A percentile compares a stretch with the other conserved stretches of the same genome.
Evolutionary conservation across 2,113 vertebrate species (phyloP).

Genomic region (Maccullochella peelii): DNA sequence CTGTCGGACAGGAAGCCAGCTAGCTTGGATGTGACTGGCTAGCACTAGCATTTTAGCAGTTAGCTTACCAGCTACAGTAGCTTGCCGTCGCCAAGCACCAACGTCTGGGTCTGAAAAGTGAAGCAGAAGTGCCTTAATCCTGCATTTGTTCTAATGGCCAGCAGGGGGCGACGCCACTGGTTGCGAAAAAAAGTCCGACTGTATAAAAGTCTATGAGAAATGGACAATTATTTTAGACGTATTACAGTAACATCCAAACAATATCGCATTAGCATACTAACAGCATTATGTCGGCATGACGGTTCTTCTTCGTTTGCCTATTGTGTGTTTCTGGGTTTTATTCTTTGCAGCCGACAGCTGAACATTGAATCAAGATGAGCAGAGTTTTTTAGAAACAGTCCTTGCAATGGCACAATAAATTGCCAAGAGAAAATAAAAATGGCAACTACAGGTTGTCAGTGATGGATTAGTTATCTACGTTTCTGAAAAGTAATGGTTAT

Average conservation of each 20-base stretch:
- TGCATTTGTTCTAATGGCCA: too few relatives aligned
- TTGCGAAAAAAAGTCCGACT: too few relatives aligned
- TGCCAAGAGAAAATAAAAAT: neutral
- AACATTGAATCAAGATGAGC: neutral
- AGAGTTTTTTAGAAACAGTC: too few relatives aligned
- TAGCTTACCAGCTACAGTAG: neutral
- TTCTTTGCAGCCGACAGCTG: neutral
- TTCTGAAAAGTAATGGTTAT: too few relatives aligned
- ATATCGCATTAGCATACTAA: neutral
- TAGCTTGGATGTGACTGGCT: neutral
- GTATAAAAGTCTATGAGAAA: too few relatives aligned
- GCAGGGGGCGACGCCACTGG: too few relatives aligned
- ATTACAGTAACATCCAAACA: neutral
- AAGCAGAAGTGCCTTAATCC: too few relatives aligned
- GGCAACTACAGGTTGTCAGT: neutral
- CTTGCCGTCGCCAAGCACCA: too few relatives aligned
- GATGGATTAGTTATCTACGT: slow-evolving; percentile 2
- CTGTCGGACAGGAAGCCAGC: too few relatives aligned
- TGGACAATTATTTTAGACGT: too few relatives aligned
- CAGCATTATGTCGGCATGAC: neutral
- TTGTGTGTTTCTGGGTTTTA: neutral
- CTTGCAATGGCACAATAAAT: neutral
- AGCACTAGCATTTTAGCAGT: neutral
- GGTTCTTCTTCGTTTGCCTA: neutral
- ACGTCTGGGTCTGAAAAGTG: too few relatives aligned